Evolutionary conservation across 2,797 vertebrate genomes (phyloP), one percentile per base, ranked within the genome.

Genomic region (Coendou prehensilis): DNA sequence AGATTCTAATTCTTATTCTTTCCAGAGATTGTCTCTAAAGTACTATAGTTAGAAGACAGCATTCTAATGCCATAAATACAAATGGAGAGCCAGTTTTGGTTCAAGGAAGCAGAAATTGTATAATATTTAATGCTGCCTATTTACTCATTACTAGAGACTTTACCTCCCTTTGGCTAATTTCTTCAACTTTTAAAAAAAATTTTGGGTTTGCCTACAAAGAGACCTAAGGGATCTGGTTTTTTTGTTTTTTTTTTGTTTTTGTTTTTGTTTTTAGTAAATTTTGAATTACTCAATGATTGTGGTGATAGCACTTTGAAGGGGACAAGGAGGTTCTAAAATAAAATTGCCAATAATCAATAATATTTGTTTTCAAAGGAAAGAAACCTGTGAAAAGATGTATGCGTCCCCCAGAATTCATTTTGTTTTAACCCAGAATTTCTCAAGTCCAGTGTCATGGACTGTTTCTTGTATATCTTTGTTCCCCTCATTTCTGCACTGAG

Each of bases 1-100:
- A 69, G 33, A 87, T 76, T 76, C 75, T 93, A 93, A 87, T 79
- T 82, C 45, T 79, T 57, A 82, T 92, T 93, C 56, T 82, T 93
- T 82, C n/a, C 69, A 89, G 61, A 71, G 78, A 59, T 83, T 83
- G 7, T 94, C 67, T 82, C 61, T 86, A 47, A 10, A 93, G 54
- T 75, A 84, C 5, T 87, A 7, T 45, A 26, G 47, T 73, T 69
- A 56, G 23, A 85, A 81, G 33, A 14, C 23, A 71, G 11, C 3
- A 33, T 73, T 71, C 73, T 86, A 37, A 89, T 82, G 13, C 52
- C 15, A 54, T 81, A 76, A 73, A 63, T 73, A 57, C 47, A 94
- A 93, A 59, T 33, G 13, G 14, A 83, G 30, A 84, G 54, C 30
- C 23, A 92, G 10, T 82, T 91, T 82, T 8, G 11, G 20, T 30